Conservation (phyloP, 1,140 invertebrate species). For the Pseudomyrmex concolor region DNA sequence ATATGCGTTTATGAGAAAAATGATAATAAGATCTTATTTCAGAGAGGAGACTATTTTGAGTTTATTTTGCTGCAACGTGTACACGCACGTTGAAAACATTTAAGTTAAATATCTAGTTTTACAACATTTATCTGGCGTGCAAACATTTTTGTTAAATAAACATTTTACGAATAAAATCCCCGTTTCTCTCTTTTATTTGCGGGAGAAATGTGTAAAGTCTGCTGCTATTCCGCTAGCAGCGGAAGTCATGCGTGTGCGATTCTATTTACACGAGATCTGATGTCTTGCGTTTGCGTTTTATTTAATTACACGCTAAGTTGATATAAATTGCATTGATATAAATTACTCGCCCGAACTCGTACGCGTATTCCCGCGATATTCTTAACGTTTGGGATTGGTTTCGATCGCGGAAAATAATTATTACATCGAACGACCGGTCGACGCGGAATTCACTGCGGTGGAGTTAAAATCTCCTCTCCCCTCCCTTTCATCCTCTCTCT, state of each 20-base stretch:
- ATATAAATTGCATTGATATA: constrained; percentile 14
- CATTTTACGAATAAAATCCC: background rate
- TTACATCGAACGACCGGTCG: background rate
- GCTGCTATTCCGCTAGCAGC: background rate
- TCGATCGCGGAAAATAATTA: constrained; percentile 43
- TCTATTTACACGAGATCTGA: background rate
- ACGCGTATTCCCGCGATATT: background rate
- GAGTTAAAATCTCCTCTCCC: background rate
- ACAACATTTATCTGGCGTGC: too few species aligned
- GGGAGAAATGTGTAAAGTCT: constrained; percentile 6
- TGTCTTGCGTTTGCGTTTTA: background rate
- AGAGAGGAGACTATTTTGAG: background rate
- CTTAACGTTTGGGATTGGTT: constrained; percentile 29
- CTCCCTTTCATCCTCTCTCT: too few species aligned
- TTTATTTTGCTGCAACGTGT: background rate
- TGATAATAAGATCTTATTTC: too few species aligned
- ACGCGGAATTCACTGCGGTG: background rate
- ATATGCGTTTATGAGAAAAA: too few species aligned
- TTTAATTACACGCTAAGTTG: constrained; percentile 14
- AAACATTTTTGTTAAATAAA: background rate
- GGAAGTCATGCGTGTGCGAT: background rate
- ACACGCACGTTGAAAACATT: background rate
- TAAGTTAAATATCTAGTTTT: too few species aligned
- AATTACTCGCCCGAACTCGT: background rate
- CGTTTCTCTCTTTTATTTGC: background rate